phyloP scores from a whole-genome alignment of 2,888 invertebrate species.

The Sarcophaga carnaria region DNA sequence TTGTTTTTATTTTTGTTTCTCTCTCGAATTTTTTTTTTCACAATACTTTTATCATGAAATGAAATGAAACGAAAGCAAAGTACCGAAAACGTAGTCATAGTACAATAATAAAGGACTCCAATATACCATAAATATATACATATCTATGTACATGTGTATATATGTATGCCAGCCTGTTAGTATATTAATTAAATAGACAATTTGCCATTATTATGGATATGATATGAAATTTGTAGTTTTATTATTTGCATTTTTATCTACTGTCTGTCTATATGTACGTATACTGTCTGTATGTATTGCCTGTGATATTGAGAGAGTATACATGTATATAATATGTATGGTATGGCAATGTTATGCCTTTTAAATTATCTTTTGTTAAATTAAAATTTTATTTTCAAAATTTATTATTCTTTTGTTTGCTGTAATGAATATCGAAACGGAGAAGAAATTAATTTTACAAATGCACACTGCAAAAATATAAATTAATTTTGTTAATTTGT shows the following conservation, averaged over 20 bases:
- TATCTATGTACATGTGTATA: not conserved
- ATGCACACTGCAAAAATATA: constrained; percentile 30
- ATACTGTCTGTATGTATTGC: not conserved
- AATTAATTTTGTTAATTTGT: constrained; percentile 36
- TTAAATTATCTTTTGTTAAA: constrained; percentile 51
- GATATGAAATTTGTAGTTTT: constrained; percentile 28
- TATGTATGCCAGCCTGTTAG: not conserved
- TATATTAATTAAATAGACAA: not conserved
- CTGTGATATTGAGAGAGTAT: not conserved
- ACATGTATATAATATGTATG: not conserved
- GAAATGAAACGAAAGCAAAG: not conserved
- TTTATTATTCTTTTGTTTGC: constrained; percentile 40
- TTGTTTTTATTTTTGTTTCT: not conserved
- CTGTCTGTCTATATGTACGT: constrained; percentile 5
- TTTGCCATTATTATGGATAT: constrained; percentile 48
- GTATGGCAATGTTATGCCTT: not conserved
- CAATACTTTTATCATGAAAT: constrained; percentile 17
- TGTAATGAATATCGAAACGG: constrained; percentile 18
- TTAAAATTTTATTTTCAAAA: constrained; percentile 39
- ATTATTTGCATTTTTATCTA: constrained; percentile 50
- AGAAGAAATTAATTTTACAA: constrained; percentile 33
- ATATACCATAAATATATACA: not conserved
- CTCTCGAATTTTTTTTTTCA: not conserved
- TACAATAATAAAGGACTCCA: constrained; percentile 23
- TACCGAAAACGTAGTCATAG: constrained; percentile 23